Base-by-base conservation (phyloP, 2,113 vertebrate genomes). In the Ageneiosus marmoratus region DNA sequence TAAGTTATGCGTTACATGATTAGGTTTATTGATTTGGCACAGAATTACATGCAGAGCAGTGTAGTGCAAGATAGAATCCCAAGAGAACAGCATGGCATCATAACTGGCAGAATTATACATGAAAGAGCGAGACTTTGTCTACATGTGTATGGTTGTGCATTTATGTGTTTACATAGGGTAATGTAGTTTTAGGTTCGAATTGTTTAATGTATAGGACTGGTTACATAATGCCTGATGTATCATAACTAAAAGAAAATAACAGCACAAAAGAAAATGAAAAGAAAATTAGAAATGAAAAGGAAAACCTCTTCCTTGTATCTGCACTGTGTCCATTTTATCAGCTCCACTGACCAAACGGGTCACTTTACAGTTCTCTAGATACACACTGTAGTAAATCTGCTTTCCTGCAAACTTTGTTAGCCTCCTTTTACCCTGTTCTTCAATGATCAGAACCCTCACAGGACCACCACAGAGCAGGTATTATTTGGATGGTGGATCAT, bases 1-100 rank as follows among this genome's bases (percentile, higher is more conserved):
- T 83, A 83, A 76, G 67, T 83, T 81, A 81, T 65, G 77, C 78
- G 53, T 76, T 85, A 69, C 78, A 80, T 75, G 74, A 65, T 60
- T 84, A 77, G 50, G 27, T 50, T 81, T 81, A 79, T 84, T 87
- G 65, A 73, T 77, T 67, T 72, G 55, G 77, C 72, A 62, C 79
- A 50, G 67, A 78, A 32, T 84, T 81, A 53, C 77, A 79, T 79
- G 70, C n/a, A 37, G 29, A 63, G 11, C 18, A 8, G 12, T 11
- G 72, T 29, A 34, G 46, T 37, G 20, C 56, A 62, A 24, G 4
- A 29, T 58, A 63, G 27, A 63, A 50, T 50, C 41, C 50, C 41
- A 46, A 27, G 29, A 50, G 48, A 1, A 34, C 5, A 2, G 5
- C 29, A 37, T 70, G 50, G 41, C 63, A 48, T 74, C 37, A 50